phyloP scores from a whole-genome alignment of 1,140 invertebrate species.

The Pogonomyrmex barbatus region DNA sequence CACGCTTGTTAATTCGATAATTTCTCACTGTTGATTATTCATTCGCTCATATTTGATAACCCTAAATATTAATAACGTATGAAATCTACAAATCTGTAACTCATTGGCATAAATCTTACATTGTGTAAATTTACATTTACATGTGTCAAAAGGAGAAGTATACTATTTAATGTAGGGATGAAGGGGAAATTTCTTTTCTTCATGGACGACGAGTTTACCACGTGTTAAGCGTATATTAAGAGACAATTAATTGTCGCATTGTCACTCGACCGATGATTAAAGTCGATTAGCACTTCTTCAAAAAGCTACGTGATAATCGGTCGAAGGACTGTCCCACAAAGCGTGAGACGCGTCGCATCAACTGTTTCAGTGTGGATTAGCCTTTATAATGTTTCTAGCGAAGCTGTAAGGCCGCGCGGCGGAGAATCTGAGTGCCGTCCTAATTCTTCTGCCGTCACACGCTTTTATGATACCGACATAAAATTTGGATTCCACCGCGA shows the following conservation, averaged over 20 bases:
- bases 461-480: slow-evolving; percentile 82
- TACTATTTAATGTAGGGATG: neutral
- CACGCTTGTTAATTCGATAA: neutral
- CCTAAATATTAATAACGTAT: slow-evolving; percentile 5
- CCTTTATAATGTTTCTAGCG: slow-evolving; percentile 71
- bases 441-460: slow-evolving; percentile 82
- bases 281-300: slow-evolving; percentile 17
- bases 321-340: neutral
- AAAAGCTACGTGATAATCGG: neutral
- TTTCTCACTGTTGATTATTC: neutral
- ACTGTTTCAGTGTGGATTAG: slow-evolving; percentile 58
- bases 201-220: slow-evolving; percentile 17
- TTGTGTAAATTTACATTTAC: slow-evolving; percentile 8
- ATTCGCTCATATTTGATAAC: neutral
- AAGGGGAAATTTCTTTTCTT: slow-evolving; percentile 26
- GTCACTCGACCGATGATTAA: slow-evolving; percentile 33
- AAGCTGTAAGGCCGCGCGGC: slow-evolving; percentile 56
- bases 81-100: neutral
- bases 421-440: slow-evolving; percentile 73
- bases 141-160: neutral
- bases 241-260: slow-evolving; percentile 18
- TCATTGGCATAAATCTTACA: neutral
- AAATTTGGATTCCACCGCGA: slow-evolving; percentile 80
- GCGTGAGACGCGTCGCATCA: neutral
- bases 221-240: neutral